These are phyloP conservation scores for Aphidius colemani DNA, from an alignment of 2,888 invertebrate species.

Conservation along the genomic window DNA sequence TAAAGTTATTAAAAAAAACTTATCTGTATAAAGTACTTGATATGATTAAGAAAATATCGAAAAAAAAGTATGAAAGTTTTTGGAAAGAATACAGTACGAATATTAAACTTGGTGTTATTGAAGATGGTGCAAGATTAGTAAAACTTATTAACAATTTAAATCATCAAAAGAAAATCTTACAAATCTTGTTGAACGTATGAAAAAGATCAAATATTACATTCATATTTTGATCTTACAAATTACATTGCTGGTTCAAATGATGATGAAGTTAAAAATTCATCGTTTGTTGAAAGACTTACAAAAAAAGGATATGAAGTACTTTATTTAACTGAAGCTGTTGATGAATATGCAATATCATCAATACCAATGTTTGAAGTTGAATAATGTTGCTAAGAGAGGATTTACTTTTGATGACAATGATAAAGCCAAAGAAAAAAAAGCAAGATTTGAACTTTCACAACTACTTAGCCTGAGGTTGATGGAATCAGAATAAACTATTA, in stretches of 20 bases:
- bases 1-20: conserved; percentile 98
- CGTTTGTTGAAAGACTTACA: conserved; percentile 93
- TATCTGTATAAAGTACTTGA: conserved; percentile 94
- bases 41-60: conserved; percentile 95
- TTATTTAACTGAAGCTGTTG: conserved; percentile 93
- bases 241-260: conserved; percentile 91
- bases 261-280: conserved; percentile 86
- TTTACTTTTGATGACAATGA: conserved; percentile 79
- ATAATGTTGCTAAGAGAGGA: conserved; percentile 99
- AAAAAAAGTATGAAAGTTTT: conserved; percentile 88
- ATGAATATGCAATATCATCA: conserved; percentile 95
- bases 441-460: conserved; percentile 84
- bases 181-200: conserved; percentile 86
- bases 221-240: too few relatives aligned
- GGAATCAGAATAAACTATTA: too few relatives aligned
- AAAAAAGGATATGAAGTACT: conserved; percentile 95
- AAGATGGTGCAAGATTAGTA: conserved; percentile 94
- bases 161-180: conserved; percentile 78
- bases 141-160: conserved; percentile 91
- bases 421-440: conserved; percentile 70
- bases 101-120: conserved; percentile 94
- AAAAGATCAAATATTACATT: too few relatives aligned
- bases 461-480: too few relatives aligned
- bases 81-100: conserved; percentile 99
- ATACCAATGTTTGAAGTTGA: conserved; percentile 98